Percentiles rank a stretch among this genome's conserved stretches.
Conservation (phyloP, 2,888 invertebrate genomes). For the Sarcophaga carnaria region DNA sequence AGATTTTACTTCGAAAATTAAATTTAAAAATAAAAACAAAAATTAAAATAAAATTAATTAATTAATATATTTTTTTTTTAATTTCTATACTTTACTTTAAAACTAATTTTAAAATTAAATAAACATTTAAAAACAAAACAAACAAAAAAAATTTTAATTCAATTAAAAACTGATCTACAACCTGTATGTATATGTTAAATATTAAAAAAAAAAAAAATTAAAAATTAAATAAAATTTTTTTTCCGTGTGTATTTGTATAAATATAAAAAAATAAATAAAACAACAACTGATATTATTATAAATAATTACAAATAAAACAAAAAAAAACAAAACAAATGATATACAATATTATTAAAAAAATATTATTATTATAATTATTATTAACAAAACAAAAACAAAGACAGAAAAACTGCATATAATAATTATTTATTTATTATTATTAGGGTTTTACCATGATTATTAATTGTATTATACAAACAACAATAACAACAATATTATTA, state of each 20-base stretch:
- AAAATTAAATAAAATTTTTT: conserved; percentile 18
- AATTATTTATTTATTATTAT: conserved; percentile 5
- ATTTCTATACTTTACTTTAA: too few relatives aligned
- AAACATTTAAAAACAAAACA: background rate
- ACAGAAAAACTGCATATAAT: background rate
- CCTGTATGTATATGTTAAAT: conserved; percentile 66
- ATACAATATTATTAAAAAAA: background rate
- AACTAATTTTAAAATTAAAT: too few relatives aligned
- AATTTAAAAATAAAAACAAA: background rate
- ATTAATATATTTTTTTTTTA: background rate
- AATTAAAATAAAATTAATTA: conserved; percentile 6
- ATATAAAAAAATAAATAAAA: conserved; percentile 66
- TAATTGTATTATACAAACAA: conserved; percentile 43
- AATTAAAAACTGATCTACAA: conserved; percentile 38
- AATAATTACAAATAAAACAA: background rate
- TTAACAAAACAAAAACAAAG: conserved; percentile 42
- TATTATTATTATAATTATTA: conserved; percentile 29
- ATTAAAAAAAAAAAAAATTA: background rate
- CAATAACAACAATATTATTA: background rate
- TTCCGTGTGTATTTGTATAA: conserved; percentile 61
- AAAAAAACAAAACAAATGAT: too few relatives aligned
- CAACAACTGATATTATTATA: conserved; percentile 55
- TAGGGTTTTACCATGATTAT: conserved; percentile 52
- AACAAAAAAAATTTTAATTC: conserved; percentile 15
- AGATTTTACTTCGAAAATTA: conserved; percentile 15